These are phyloP conservation scores for Trisateles emortualis DNA, from an alignment of 2,888 invertebrate species.

Conservation along the genomic window DNA sequence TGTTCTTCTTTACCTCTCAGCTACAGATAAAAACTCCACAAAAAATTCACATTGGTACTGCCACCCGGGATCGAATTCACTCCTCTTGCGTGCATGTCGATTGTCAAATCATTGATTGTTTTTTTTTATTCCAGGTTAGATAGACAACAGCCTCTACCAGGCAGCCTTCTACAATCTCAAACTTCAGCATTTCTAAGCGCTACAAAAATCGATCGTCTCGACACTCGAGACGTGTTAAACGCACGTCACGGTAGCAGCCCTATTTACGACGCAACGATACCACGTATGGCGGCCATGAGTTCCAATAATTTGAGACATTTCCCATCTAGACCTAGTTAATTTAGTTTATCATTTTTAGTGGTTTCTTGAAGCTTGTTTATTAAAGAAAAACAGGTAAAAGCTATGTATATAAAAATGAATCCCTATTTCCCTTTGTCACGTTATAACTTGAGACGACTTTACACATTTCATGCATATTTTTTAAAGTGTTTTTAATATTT, in stretches of 20 bases:
- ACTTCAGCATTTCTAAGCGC: constrained; percentile 79
- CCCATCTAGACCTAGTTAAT: constrained; percentile 75
- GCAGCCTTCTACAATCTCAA: constrained; percentile 76
- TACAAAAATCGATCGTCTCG: constrained; percentile 46
- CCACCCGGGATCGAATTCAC: no score
- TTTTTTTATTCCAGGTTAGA: constrained; percentile 58
- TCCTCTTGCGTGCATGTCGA: no score
- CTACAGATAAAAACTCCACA: no score
- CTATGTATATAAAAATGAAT: no score
- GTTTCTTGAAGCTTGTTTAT: no score
- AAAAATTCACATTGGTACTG: no score
- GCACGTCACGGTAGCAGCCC: constrained; percentile 57
- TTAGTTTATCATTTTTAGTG: constrained; percentile 19
- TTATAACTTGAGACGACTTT: no score
- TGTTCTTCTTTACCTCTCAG: no score
- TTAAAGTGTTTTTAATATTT: no score
- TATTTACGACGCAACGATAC: constrained; percentile 71
- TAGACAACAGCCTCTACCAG: constrained; percentile 70
- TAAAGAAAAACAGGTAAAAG: no score
- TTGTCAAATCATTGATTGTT: neutral
- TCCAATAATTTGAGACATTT: constrained; percentile 75
- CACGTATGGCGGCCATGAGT: constrained; percentile 71
- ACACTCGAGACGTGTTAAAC: constrained; percentile 22
- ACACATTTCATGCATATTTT: no score
- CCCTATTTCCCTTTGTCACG: no score